Evolutionary conservation across 2,113 vertebrate genomes (phyloP), one percentile per base, ranked within the genome.

Genomic region (Ochotona princeps): DNA sequence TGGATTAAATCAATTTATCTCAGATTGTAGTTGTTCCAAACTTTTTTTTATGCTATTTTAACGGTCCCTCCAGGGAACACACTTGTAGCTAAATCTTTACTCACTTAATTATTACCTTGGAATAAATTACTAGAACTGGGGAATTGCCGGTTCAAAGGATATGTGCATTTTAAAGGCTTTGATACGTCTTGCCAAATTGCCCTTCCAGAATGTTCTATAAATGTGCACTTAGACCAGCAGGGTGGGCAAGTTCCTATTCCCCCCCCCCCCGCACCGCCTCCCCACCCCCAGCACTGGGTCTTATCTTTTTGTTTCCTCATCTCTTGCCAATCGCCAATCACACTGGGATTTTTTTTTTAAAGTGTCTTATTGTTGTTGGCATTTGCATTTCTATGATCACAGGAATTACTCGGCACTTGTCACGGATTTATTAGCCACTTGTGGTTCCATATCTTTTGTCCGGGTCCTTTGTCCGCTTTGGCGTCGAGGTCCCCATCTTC

Each of bases 21-120:
- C 70, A 32, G 65, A 35, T 18, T 47, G 66, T 44, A 66, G 70
- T 54, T 28, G 49, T 74, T 83, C 90, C 72, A 83, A 69, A 87
- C 47, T 93, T 93, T 44, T 44, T 44, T 44, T 44, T 92, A 44
- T 91, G 30, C 95, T 90, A 28, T 84, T 90, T 32, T 87, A 93
- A 94, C 87, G 83, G 92, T 44, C 74, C 81, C 92, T 90, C 30
- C 28, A 54, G 92, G 95, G 85, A 96, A 88, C 95, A 92, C 60
- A 60, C 44, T 74, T 92, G 73, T 54, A 93, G 82, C 67, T 94
- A 65, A 87, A 91, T 90, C 74, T 95, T 96, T 90, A 93, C 86
- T 92, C 82, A 47, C 30, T 87, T 93, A 97, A 94, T 97, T 94
- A 94, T 84, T 79, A 61, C 82, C 86, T 93, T 93, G 90, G 63